Base-by-base conservation (phyloP, 2,888 invertebrate species). In the Alloplasta piceator region DNA sequence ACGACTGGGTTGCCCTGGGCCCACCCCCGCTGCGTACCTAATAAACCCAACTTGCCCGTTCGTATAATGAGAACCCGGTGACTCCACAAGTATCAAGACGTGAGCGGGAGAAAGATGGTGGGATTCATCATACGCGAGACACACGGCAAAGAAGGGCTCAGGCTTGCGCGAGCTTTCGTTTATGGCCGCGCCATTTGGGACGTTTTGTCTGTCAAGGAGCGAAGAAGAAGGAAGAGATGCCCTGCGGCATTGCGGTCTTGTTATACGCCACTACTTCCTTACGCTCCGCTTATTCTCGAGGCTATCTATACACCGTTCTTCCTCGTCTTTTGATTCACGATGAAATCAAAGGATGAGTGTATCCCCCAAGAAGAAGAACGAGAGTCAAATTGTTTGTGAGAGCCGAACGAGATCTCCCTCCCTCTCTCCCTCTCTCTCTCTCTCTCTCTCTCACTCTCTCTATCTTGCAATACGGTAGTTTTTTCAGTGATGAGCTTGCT, bases 11-110 rank as follows among this genome's bases (percentile, higher is more conserved):
- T n/a, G 52, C 14, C 14, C 52, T 26, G 26, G 85, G 89, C 88
- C 91, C 91, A 91, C 91, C 91, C 92, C 92, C 92, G 91, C 91
- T 92, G 91, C 84, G 91, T 89, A 89, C 88, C 90, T 91, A 91
- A 92, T 92, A 91, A 91, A 91, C 90, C 89, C 88, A 72, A 91
- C 90, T 90, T 90, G 90, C 88, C 26, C 85, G 88, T 87, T 85
- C 88, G 88, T 89, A 90, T 92, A 92, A 92, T 92, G 89, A 90
- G 89, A 88, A 89, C 86, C 86, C 90, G 86, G 91, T 92, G 92
- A 91, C 92, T 92, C 86, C 87, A 90, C 91, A 91, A 89, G 86
- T 91, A 88, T 89, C 81, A 79, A 46, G 46, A 55, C 61, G 43
- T 58, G 39, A 55, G 9, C 63, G 46, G 41, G n/a, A 39, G 48